phyloP scores from a whole-genome alignment of 2,113 vertebrate species.

The Dasyurus viverrinus region DNA sequence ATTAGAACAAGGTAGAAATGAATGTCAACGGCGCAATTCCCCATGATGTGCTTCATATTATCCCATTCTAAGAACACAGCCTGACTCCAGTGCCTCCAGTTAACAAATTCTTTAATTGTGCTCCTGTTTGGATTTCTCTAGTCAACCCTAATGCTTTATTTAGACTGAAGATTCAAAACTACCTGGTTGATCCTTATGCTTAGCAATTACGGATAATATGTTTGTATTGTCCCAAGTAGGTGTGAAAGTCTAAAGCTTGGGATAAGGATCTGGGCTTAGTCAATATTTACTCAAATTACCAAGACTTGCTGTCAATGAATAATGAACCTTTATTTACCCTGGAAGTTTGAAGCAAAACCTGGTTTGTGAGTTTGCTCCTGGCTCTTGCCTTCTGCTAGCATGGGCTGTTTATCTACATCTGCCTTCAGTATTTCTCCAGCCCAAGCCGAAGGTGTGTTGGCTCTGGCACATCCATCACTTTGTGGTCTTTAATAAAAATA shows the following conservation, averaged over 20 bases:
- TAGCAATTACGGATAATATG: neutral
- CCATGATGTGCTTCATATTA: neutral
- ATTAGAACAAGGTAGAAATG: neutral
- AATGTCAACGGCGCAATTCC: neutral
- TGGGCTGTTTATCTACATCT: neutral
- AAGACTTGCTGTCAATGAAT: neutral
- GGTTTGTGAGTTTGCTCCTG: neutral
- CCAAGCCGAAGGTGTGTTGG: neutral
- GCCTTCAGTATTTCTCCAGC: neutral
- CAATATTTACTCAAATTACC: neutral
- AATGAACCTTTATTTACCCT: neutral
- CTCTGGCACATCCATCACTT: neutral
- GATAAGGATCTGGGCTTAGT: neutral
- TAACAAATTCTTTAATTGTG: neutral
- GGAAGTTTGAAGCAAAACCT: neutral
- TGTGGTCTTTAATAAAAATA: neutral
- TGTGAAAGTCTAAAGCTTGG: neutral
- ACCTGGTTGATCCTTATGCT: neutral
- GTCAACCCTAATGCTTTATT: neutral
- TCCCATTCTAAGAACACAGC: neutral
- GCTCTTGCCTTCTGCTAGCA: neutral
- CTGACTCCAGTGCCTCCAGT: neutral
- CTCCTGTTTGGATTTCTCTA: neutral
- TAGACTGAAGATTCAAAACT: neutral
- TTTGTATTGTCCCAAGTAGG: neutral